A percentile compares a stretch with the other conserved stretches of the same genome.
These are phyloP conservation scores for Mechanitis messenoides DNA, from an alignment of 2,888 invertebrate species.

Conservation along the genomic window DNA sequence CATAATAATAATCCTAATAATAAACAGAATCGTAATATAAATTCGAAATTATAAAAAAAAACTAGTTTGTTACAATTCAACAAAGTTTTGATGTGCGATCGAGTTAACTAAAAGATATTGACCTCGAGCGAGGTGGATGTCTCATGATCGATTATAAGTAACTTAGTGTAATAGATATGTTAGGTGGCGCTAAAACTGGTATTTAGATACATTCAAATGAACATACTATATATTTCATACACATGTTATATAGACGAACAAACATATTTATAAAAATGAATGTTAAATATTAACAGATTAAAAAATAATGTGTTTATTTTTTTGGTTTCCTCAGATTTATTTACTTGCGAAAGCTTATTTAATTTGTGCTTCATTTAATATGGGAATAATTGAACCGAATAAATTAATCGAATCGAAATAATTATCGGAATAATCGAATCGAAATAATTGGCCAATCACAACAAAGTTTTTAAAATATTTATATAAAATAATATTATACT, in stretches of 20 bases:
- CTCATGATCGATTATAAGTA: constrained; percentile 67
- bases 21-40: constrained; percentile 26
- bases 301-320: no score
- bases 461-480: no score
- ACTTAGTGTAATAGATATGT: constrained; percentile 45
- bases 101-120: constrained; percentile 67
- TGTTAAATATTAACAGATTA: no score
- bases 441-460: no score
- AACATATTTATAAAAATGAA: constrained; percentile 39
- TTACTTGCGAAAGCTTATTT: no score
- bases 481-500: no score
- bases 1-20: no score
- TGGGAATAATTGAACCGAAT: no score
- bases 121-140: constrained; percentile 61
- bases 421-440: no score
- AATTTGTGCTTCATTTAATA: no score
- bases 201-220: constrained; percentile 27
- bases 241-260: constrained; percentile 14
- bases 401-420: no score
- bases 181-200: constrained; percentile 54
- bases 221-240: background rate
- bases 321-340: no score
- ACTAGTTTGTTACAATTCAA: constrained; percentile 61
- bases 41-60: constrained; percentile 31
- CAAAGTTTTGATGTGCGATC: constrained; percentile 48